These are phyloP conservation scores for Rhyacophila evoluta DNA, from an alignment of 2,888 invertebrate genomes.

Conservation along the genomic window DNA sequence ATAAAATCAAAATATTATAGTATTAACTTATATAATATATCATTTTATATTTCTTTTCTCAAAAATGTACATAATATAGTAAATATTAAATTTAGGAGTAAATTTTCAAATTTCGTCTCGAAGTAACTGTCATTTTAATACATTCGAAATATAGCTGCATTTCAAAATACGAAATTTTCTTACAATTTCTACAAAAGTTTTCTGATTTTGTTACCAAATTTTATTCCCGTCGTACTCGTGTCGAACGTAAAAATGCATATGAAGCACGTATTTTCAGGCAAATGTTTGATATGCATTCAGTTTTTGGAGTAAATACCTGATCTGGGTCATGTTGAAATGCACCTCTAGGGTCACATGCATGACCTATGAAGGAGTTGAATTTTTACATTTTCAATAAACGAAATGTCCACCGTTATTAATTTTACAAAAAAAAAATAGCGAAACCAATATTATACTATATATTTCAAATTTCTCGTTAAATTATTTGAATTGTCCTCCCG, in stretches of 20 bases:
- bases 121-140: not conserved
- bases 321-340: slow-evolving; percentile 15
- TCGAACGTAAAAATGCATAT: slow-evolving; percentile 5
- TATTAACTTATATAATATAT: too few relatives aligned
- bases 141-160: too few relatives aligned
- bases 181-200: not conserved
- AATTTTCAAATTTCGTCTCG: not conserved
- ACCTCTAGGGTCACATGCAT: not conserved
- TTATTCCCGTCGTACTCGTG: not conserved
- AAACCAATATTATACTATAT: too few relatives aligned
- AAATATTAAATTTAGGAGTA: not conserved
- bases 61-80: not conserved
- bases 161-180: not conserved
- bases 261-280: not conserved
- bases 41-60: not conserved
- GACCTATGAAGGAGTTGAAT: not conserved
- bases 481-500: too few relatives aligned
- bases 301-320: slow-evolving; percentile 3
- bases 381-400: too few relatives aligned
- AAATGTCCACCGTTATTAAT: too few relatives aligned
- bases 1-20: too few relatives aligned
- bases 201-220: not conserved
- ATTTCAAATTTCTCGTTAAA: too few relatives aligned
- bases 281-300: slow-evolving; percentile 26
- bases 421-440: too few relatives aligned